Base-by-base conservation (phyloP, 2,888 invertebrate genomes). In the Colostygia pectinataria region DNA sequence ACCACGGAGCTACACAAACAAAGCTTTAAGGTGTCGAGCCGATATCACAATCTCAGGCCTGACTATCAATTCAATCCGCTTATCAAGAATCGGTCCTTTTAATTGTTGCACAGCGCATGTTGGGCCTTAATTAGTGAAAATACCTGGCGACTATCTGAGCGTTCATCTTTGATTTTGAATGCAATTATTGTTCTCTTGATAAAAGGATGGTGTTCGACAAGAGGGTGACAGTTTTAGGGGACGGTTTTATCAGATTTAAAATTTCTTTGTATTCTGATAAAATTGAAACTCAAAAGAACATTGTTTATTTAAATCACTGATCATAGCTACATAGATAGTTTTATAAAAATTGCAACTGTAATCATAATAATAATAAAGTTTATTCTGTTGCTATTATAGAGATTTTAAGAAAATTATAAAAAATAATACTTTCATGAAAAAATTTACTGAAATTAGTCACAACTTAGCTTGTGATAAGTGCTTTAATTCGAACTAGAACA, bases 91-190 rank as follows among this genome's bases (percentile, higher is more conserved):
- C 88, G 72, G 67, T 76, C 77, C 74, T 78, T 83, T 86, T 89
- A 86, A 89, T 88, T 89, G 87, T 87, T 76, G 71, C 75, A 65
- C 61, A 65, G 83, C 68, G 84, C 87, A 85, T 87, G 89, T 89
- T 68, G 71, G 72, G 68, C 73, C 74, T 90, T 90, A 89, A 90
- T 90, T 89, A 90, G 86, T 82, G 86, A 85, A 86, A 84, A 87
- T 87, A 80, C 80, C 70, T 79, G 62, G 66, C 65, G 69, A 66
- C 68, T 88, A 87, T 89, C 87, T 66, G 68, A 56, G 69, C 67
- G 68, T 65, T 71, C 76, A 87, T 89, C 89, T 87, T 83, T 83
- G 89, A 87, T 87, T 87, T 87, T 86, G 80, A 86, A 88, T 87
- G 85, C 87, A 87, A 83, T 88, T 88, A 85, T 88, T 86, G 85